These are phyloP conservation scores for Cosmorhoe ocellata DNA, from an alignment of 2,888 invertebrate genomes.

Conservation along the genomic window DNA sequence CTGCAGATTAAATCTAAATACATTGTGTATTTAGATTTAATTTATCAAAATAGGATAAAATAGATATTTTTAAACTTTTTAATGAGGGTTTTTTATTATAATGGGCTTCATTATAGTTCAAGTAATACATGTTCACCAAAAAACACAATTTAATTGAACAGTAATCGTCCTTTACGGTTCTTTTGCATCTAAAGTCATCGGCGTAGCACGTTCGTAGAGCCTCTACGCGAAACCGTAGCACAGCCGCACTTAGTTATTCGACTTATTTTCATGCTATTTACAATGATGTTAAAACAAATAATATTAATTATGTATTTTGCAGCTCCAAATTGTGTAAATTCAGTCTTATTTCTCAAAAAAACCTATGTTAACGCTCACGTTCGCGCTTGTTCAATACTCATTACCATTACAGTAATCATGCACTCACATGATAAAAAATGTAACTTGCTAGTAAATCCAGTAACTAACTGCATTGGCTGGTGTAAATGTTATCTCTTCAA, in stretches of 20 bases:
- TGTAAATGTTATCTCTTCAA: conserved; percentile 4
- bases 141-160: not conserved
- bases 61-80: not conserved
- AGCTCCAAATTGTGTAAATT: too few species aligned
- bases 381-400: too few species aligned
- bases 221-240: conserved; percentile 66
- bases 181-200: not conserved
- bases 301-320: too few species aligned
- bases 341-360: too few species aligned
- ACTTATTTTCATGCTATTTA: not conserved
- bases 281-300: not conserved
- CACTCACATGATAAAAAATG: not conserved
- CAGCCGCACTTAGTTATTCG: conserved; percentile 14
- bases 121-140: too few species aligned
- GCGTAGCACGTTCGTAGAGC: conserved; percentile 68
- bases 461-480: not conserved
- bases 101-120: too few species aligned
- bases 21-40: not conserved
- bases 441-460: not conserved
- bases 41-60: not conserved
- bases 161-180: not conserved
- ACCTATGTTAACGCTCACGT: too few species aligned
- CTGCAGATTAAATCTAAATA: conserved; percentile 4
- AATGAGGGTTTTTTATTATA: too few species aligned
- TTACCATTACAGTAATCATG: too few species aligned